Conservation (phyloP, 1,140 invertebrate genomes). For the Aleiodes sp. region DNA sequence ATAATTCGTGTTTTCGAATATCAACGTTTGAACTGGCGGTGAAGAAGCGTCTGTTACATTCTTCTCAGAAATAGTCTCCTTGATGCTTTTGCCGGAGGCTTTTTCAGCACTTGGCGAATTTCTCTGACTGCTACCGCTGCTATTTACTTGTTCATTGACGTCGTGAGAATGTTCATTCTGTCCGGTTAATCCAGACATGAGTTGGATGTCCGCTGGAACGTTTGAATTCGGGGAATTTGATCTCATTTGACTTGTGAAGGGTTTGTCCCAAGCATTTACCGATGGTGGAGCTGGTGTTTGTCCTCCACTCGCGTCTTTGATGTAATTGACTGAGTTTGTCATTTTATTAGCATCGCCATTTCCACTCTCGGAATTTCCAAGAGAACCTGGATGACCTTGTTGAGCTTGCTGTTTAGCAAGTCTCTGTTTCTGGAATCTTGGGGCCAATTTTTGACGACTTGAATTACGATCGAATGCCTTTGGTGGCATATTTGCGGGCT, state of each 20-base stretch:
- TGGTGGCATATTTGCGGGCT: constrained; percentile 57
- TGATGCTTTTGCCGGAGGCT: constrained; percentile 50
- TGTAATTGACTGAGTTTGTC: constrained; percentile 53
- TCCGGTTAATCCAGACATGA: constrained; percentile 50
- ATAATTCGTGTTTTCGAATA: constrained; percentile 93
- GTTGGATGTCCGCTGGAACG: constrained; percentile 52
- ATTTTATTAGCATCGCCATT: constrained; percentile 56
- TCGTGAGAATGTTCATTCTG: constrained; percentile 53
- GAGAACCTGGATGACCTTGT: too few relatives aligned
- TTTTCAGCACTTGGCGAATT: constrained; percentile 66
- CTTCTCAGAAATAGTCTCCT: constrained; percentile 63
- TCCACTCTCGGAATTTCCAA: constrained; percentile 56
- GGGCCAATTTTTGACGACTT: constrained; percentile 72
- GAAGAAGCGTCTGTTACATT: constrained; percentile 76
- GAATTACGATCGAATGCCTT: constrained; percentile 71
- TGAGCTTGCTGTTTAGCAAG: constrained; percentile 65
- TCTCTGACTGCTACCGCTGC: constrained; percentile 67
- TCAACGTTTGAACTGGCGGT: constrained; percentile 86
- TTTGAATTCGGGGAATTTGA: constrained; percentile 62
- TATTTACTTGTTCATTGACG: constrained; percentile 47
- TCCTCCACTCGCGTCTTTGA: constrained; percentile 65
- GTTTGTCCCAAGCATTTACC: constrained; percentile 88
- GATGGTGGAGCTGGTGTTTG: constrained; percentile 71
- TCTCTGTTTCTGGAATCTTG: constrained; percentile 82
- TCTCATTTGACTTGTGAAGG: constrained; percentile 74